Percentiles rank a stretch among this genome's conserved stretches.
phyloP scores from a whole-genome alignment of 2,113 vertebrate species.

The Daboia siamensis region DNA sequence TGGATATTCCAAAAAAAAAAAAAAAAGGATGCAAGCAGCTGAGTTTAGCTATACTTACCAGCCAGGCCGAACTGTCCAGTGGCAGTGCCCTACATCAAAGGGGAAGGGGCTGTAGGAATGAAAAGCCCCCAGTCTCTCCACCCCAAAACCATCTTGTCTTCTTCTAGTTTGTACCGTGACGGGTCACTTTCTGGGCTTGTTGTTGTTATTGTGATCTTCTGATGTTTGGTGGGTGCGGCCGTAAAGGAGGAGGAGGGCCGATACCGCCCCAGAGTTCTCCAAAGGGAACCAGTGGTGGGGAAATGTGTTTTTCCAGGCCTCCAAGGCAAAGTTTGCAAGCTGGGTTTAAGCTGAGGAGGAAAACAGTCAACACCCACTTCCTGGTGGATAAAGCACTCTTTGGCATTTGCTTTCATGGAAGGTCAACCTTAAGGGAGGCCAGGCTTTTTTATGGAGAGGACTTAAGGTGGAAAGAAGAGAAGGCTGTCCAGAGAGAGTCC shows the following conservation, averaged over 20 bases:
- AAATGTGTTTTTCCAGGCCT: not conserved
- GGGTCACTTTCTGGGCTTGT: conserved; percentile 3
- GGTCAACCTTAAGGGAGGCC: conserved; percentile 9
- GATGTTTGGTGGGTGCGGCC: conserved; percentile 2
- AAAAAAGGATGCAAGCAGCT: not conserved
- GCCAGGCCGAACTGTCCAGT: not conserved
- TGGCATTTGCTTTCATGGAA: not conserved
- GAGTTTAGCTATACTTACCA: conserved; percentile 20
- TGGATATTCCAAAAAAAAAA: not conserved
- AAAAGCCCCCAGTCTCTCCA: not conserved
- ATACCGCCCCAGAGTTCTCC: not conserved
- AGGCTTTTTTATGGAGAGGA: not conserved
- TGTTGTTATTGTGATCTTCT: conserved; percentile 21
- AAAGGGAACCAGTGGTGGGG: not conserved
- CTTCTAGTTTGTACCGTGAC: conserved; percentile 5
- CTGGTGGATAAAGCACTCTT: not conserved
- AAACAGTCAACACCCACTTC: not conserved
- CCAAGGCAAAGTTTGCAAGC: not conserved
- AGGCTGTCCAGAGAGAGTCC: not conserved
- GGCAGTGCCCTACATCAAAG: conserved; percentile 16
- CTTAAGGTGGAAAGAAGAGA: conserved; percentile 16
- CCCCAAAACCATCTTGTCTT: not conserved
- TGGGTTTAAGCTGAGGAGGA: not conserved
- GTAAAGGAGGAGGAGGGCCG: not conserved
- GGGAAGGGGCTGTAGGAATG: not conserved